Conservation (phyloP, 1,140 invertebrate genomes). For the Drosophila erecta region DNA sequence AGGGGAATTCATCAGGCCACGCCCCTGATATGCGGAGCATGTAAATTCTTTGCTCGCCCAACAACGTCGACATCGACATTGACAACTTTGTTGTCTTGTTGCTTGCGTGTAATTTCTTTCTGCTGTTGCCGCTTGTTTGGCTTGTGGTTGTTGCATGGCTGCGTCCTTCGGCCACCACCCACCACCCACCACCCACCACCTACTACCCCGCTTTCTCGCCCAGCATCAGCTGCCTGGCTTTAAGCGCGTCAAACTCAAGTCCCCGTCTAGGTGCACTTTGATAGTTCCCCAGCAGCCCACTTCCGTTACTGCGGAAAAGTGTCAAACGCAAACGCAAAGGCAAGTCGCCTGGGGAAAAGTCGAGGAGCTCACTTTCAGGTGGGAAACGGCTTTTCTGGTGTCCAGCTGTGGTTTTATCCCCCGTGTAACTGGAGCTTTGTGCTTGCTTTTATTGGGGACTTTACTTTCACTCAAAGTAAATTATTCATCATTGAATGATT, state of each 20-base stretch:
- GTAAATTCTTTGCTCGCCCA: slow-evolving; percentile 32
- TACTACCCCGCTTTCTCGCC: background rate
- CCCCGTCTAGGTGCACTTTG: slow-evolving; percentile 58
- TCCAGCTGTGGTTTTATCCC: slow-evolving; percentile 21
- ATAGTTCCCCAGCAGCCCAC: slow-evolving; percentile 39
- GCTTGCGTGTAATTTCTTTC: slow-evolving; percentile 67
- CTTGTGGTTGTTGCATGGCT: slow-evolving; percentile 56
- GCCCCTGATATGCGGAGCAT: slow-evolving; percentile 2
- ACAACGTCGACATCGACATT: slow-evolving; percentile 45
- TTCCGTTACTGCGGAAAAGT: slow-evolving; percentile 34
- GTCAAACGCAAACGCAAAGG: slow-evolving; percentile 58
- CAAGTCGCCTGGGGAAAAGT: slow-evolving; percentile 12
- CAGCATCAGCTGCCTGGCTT: slow-evolving; percentile 36
- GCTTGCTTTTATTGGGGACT: background rate
- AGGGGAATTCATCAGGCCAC: background rate
- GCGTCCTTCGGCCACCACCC: slow-evolving; percentile 19
- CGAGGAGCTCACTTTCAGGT: slow-evolving; percentile 21
- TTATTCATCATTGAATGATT: background rate
- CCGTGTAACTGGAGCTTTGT: background rate
- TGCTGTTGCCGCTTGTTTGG: slow-evolving; percentile 68
- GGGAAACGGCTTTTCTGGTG: slow-evolving; percentile 8
- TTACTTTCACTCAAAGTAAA: background rate
- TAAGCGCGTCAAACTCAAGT: slow-evolving; percentile 59
- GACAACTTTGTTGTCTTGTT: slow-evolving; percentile 67
- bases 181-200: background rate